These are phyloP conservation scores for Phalacrocorax brasilianus DNA, from an alignment of 2,113 vertebrate species.

Conservation along the genomic window DNA sequence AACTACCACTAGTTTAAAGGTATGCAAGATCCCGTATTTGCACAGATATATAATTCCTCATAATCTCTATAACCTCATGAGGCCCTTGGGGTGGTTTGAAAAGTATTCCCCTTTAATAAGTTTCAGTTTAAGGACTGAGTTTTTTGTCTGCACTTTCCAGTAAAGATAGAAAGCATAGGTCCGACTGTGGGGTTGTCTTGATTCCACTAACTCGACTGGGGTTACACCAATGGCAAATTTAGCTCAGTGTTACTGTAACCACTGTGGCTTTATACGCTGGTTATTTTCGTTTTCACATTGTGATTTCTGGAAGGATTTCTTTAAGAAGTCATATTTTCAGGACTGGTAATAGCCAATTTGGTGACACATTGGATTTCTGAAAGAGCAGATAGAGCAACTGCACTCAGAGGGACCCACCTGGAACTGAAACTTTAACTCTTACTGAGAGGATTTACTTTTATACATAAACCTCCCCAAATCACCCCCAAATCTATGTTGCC, in stretches of 20 bases:
- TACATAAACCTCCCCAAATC: rapidly evolving
- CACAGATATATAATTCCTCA: not conserved
- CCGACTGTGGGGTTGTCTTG: not conserved
- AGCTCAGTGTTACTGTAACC: not conserved
- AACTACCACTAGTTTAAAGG: not conserved
- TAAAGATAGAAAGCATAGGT: not conserved
- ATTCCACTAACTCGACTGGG: not conserved
- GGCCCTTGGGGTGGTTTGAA: not conserved
- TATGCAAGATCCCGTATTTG: not conserved
- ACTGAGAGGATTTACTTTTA: not conserved
- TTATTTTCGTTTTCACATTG: not conserved
- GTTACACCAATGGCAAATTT: not conserved
- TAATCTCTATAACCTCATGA: not conserved
- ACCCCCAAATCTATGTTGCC: not conserved
- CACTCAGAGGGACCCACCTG: not conserved
- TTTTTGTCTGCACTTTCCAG: not conserved
- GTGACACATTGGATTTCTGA: not conserved
- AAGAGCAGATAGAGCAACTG: not conserved
- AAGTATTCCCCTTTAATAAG: not conserved
- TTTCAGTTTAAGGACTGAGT: not conserved
- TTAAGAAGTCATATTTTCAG: not conserved
- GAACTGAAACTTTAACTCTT: not conserved
- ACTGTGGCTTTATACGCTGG: not conserved
- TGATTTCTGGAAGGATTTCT: not conserved
- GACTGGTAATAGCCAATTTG: not conserved